Conservation (phyloP, 2,113 vertebrate genomes). For the Ornithorhynchus anatinus region DNA sequence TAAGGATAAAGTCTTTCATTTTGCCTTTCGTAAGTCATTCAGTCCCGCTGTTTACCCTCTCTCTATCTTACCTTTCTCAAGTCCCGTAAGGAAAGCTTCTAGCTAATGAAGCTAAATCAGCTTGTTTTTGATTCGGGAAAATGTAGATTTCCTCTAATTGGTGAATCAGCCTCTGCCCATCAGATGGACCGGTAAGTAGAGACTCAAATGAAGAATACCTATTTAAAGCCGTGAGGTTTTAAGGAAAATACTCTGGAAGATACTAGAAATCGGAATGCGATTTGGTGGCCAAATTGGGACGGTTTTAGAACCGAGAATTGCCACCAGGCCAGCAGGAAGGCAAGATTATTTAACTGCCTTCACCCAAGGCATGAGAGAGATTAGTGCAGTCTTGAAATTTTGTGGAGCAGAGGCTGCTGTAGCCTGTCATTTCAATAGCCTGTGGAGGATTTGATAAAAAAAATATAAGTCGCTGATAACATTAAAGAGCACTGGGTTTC, state of each 20-base stretch:
- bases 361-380: background rate
- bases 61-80: constrained; percentile 27
- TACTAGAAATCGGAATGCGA: background rate
- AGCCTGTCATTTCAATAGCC: background rate
- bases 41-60: constrained; percentile 8
- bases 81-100: constrained; percentile 28
- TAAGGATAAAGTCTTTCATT: constrained; percentile 9
- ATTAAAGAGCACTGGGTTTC: background rate
- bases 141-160: constrained; percentile 38
- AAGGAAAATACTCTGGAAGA: background rate
- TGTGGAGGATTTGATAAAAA: background rate
- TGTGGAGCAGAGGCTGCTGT: background rate
- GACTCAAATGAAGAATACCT: background rate
- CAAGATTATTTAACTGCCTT: background rate
- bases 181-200: background rate
- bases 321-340: background rate
- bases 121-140: constrained; percentile 42
- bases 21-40: constrained; percentile 26
- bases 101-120: constrained; percentile 13
- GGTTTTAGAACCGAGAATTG: background rate
- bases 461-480: background rate
- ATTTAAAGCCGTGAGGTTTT: background rate
- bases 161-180: constrained; percentile 15
- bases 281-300: background rate
- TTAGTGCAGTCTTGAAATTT: background rate